phyloP scores from a whole-genome alignment of 2,888 invertebrate species.

The Morpho achilles region DNA sequence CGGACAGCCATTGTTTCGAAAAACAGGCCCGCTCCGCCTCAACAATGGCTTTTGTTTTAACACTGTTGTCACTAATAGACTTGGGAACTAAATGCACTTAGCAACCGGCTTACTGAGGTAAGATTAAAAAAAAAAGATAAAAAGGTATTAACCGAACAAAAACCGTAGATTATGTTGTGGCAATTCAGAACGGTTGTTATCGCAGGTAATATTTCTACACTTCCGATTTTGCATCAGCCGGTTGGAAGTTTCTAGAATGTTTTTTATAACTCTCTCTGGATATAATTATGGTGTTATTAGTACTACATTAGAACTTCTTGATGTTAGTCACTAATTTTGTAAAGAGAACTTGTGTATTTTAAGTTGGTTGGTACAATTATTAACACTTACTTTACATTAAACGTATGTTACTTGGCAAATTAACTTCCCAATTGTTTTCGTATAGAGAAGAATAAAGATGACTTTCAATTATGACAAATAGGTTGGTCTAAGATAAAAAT shows the following conservation, averaged over 20 bases:
- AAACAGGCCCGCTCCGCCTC: conserved; percentile 4
- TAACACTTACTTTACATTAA: too few species aligned
- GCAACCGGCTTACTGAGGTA: conserved; percentile 19
- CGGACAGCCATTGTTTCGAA: conserved; percentile 22
- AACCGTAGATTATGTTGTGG: conserved; percentile 2
- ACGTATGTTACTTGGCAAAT: too few species aligned
- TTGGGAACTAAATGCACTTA: conserved; percentile 26
- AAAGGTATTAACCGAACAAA: conserved; percentile 6
- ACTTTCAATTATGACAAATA: too few species aligned
- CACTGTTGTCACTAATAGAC: conserved; percentile 16
- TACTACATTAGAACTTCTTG: too few species aligned
- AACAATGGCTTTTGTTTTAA: conserved; percentile 25
- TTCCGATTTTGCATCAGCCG: conserved; percentile 40
- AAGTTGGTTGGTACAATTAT: too few species aligned
- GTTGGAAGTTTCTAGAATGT: conserved; percentile 30
- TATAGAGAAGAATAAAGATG: too few species aligned
- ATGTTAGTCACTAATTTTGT: too few species aligned
- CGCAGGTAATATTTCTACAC: conserved; percentile 12
- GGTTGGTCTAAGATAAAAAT: too few species aligned
- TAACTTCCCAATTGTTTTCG: too few species aligned
- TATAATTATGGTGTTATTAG: too few species aligned
- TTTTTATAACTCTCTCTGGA: too few species aligned
- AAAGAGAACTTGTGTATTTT: too few species aligned
- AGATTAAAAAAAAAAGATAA: conserved; percentile 5
- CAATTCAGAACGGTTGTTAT: background rate